phyloP scores from a whole-genome alignment of 2,113 vertebrate genomes.

The Spheniscus mendiculus region DNA sequence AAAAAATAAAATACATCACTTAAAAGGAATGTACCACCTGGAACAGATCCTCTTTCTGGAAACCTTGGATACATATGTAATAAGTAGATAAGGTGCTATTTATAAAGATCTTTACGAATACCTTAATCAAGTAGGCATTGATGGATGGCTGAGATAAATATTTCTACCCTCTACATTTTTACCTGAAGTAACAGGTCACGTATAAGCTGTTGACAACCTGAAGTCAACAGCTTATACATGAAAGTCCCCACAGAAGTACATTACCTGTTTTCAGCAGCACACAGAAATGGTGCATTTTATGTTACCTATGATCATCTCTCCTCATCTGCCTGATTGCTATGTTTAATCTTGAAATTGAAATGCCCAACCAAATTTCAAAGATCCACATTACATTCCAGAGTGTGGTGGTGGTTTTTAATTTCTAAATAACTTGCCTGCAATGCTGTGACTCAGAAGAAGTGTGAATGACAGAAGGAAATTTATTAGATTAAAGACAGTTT shows the following conservation, averaged over 20 bases:
- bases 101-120: conserved; percentile 23
- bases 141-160: conserved; percentile 3
- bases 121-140: conserved; percentile 48
- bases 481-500: conserved; percentile 54
- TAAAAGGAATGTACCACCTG: not conserved
- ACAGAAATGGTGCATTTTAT: not conserved
- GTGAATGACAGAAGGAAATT: conserved; percentile 69
- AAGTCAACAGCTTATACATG: not conserved
- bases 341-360: conserved; percentile 56
- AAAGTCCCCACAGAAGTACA: not conserved
- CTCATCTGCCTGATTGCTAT: conserved; percentile 46
- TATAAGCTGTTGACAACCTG: not conserved
- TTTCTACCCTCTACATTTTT: not conserved
- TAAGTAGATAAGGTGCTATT: not conserved
- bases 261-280: not conserved
- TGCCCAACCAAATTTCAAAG: conserved; percentile 34
- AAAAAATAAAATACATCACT: not conserved
- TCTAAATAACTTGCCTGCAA: conserved; percentile 70
- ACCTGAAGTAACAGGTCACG: not conserved
- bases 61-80: not conserved
- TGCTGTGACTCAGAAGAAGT: conserved; percentile 67
- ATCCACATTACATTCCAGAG: not conserved
- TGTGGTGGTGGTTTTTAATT: conserved; percentile 1
- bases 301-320: not conserved
- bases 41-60: not conserved